Percentiles rank a stretch among this genome's conserved stretches.
Evolutionary conservation across 35 echinoderm and acorn worm species (phyloP).

Genomic region (Apostichopus californicus): DNA sequence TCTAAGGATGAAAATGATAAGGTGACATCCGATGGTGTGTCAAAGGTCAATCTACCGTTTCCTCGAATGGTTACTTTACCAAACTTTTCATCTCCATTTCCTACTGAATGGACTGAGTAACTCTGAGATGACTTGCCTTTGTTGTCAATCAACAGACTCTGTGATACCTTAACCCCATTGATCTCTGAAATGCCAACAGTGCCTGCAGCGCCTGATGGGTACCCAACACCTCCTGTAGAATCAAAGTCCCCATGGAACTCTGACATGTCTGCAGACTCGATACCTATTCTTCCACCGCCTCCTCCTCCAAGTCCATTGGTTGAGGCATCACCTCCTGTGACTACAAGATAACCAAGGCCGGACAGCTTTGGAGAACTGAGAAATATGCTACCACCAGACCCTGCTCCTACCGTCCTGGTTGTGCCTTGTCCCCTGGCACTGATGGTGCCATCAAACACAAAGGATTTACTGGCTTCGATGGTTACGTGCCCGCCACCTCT

Average conservation of each 20-base stretch:
- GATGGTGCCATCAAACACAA: slow-evolving; percentile 65
- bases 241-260: slow-evolving; percentile 70
- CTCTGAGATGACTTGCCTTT: slow-evolving; percentile 13
- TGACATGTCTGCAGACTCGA: slow-evolving; percentile 39
- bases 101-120: slow-evolving; percentile 48
- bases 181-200: slow-evolving; percentile 58
- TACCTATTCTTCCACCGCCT: slow-evolving; percentile 76
- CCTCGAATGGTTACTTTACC: slow-evolving; percentile 49
- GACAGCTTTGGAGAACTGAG: slow-evolving; percentile 36
- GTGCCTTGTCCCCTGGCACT: slow-evolving; percentile 58
- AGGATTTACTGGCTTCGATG: slow-evolving; percentile 7
- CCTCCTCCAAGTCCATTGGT: slow-evolving; percentile 63
- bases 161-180: background rate
- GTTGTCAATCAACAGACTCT: slow-evolving; percentile 71
- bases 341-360: slow-evolving; percentile 61
- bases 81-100: slow-evolving; percentile 23
- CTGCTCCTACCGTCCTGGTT: slow-evolving; percentile 49
- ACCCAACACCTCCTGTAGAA: slow-evolving; percentile 67
- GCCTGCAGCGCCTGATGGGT: slow-evolving; percentile 72
- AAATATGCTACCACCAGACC: slow-evolving; percentile 74
- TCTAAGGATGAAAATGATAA: slow-evolving; percentile 58
- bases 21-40: slow-evolving; percentile 18
- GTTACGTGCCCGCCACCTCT: slow-evolving; percentile 69
- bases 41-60: slow-evolving; percentile 47
- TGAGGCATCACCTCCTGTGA: slow-evolving; percentile 54